These are phyloP conservation scores for Stercorarius parasiticus DNA, from an alignment of 2,113 vertebrate species.

Conservation along the genomic window DNA sequence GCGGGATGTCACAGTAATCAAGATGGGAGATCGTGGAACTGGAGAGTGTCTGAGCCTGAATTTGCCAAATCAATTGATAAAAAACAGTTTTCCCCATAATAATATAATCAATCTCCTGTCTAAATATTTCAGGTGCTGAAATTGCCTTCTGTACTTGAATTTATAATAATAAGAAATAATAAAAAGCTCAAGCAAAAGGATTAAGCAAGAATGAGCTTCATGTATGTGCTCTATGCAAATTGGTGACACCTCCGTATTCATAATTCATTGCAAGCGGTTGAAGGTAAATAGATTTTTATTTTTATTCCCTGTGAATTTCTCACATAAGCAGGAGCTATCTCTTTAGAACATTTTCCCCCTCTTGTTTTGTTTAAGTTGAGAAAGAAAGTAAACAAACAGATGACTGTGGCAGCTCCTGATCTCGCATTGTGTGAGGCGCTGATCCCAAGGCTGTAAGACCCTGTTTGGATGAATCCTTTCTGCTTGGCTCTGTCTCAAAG, in stretches of 20 bases:
- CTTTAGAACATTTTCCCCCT: neutral
- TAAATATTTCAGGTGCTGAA: slow-evolving; percentile 43
- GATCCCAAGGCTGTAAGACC: neutral
- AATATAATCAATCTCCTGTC: slow-evolving; percentile 26
- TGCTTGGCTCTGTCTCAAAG: neutral
- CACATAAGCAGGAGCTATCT: slow-evolving; percentile 42
- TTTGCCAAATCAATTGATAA: slow-evolving; percentile 50
- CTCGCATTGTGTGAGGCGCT: neutral
- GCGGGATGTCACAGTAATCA: neutral
- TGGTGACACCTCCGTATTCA: slow-evolving; percentile 47
- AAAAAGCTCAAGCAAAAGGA: slow-evolving; percentile 53
- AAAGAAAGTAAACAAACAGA: slow-evolving; percentile 37
- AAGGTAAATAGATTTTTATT: slow-evolving; percentile 71
- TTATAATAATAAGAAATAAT: slow-evolving; percentile 58
- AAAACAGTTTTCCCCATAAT: neutral
- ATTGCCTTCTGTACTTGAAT: slow-evolving; percentile 42
- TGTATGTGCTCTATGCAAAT: slow-evolving; percentile 51
- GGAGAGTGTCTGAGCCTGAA: slow-evolving; percentile 8
- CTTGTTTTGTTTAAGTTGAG: slow-evolving; percentile 42
- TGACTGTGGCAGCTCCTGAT: slow-evolving; percentile 1
- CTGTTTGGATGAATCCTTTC: neutral
- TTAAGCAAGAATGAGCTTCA: slow-evolving; percentile 53
- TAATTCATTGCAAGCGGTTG: slow-evolving; percentile 56
- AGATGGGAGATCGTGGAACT: neutral
- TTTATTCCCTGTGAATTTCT: slow-evolving; percentile 52